A percentile compares a stretch with the other conserved stretches of the same genome.
phyloP scores from a whole-genome alignment of 2,888 invertebrate genomes.

The Cordylochernes scorpioides region DNA sequence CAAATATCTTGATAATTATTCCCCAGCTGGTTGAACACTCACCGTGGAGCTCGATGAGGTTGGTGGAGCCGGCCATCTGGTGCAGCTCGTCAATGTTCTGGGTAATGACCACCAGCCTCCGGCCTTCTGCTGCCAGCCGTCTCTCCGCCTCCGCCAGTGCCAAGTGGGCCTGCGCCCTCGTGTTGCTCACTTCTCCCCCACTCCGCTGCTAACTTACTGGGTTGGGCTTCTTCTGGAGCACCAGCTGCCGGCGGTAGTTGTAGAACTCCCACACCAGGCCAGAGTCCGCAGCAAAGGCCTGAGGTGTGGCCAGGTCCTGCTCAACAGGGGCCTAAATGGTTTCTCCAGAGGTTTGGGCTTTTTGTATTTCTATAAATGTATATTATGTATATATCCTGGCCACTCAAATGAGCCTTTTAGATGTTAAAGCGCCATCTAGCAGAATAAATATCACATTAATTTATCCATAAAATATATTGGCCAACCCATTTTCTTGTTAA shows the following conservation, averaged over 20 bases:
- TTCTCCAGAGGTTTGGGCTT: too few relatives aligned
- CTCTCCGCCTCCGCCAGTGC: conserved; percentile 40
- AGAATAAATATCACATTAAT: too few relatives aligned
- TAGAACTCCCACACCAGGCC: conserved; percentile 73
- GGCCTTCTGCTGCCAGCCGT: conserved; percentile 26
- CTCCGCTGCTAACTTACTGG: conserved; percentile 26
- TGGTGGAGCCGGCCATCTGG: conserved; percentile 30
- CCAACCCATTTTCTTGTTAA: too few relatives aligned
- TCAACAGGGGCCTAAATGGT: too few relatives aligned
- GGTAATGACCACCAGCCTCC: conserved; percentile 30
- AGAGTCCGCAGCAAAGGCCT: conserved; percentile 41
- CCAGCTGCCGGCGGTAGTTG: conserved; percentile 52
- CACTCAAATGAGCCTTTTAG: too few relatives aligned
- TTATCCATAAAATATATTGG: too few relatives aligned
- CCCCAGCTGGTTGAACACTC: conserved; percentile 14
- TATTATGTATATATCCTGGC: too few relatives aligned
- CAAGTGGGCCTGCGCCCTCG: conserved; percentile 32
- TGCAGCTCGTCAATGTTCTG: conserved; percentile 39
- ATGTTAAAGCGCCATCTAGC: too few relatives aligned
- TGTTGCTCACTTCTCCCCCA: conserved; percentile 17
- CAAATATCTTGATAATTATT: not conserved
- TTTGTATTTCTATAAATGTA: too few relatives aligned
- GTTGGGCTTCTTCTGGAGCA: conserved; percentile 40
- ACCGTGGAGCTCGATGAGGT: conserved; percentile 36
- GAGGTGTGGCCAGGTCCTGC: conserved; percentile 30